phyloP scores from a whole-genome alignment of 2,888 invertebrate genomes.

The Melanophora roralis region DNA sequence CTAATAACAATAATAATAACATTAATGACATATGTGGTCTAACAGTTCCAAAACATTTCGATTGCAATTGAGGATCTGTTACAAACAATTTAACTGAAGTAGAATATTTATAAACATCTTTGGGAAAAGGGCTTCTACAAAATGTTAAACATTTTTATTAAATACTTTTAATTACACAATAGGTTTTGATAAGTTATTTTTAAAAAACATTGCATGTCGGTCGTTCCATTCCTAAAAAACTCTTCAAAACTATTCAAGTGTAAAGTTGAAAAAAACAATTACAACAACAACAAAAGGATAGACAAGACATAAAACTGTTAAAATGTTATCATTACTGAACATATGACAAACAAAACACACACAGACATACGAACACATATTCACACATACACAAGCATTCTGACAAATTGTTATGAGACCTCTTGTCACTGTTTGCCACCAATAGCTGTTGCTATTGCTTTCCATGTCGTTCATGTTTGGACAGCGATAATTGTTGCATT shows the following conservation, averaged over 20 bases:
- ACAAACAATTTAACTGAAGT: too few relatives aligned
- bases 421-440: neutral
- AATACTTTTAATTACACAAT: too few relatives aligned
- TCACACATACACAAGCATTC: neutral
- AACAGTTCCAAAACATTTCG: too few relatives aligned
- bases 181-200: too few relatives aligned
- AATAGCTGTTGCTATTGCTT: slow-evolving; percentile 1
- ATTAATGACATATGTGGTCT: too few relatives aligned
- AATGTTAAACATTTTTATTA: too few relatives aligned
- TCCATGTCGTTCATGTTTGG: neutral
- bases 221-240: slow-evolving; percentile 21
- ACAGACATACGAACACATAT: neutral
- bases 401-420: neutral
- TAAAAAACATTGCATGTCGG: too few relatives aligned
- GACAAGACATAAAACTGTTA: slow-evolving; percentile 17
- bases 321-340: slow-evolving; percentile 57
- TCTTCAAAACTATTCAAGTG: slow-evolving; percentile 44
- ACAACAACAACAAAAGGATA: neutral
- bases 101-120: too few relatives aligned
- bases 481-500: slow-evolving; percentile 53
- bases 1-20: too few relatives aligned
- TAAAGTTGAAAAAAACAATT: slow-evolving; percentile 3
- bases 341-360: slow-evolving; percentile 29
- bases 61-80: too few relatives aligned
- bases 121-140: too few relatives aligned